Evolutionary conservation across 1,140 invertebrate species (phyloP).

Genomic region (Ceratosolen fusciceps): DNA sequence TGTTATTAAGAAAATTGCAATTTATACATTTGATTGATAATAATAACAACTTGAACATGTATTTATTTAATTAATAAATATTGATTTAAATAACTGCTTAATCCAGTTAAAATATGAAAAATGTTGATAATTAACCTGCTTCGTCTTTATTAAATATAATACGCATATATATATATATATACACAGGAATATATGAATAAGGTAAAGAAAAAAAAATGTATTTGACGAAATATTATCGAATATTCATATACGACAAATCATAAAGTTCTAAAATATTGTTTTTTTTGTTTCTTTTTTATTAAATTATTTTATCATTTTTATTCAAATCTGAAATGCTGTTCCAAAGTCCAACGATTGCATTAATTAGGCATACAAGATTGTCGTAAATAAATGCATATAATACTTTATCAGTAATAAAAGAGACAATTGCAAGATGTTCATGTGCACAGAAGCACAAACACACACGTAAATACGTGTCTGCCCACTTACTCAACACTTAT

Average conservation of each 20-base stretch:
- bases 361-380: conserved; percentile 60
- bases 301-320: too few species aligned
- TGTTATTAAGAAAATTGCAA: conserved; percentile 3
- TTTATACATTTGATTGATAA: not conserved
- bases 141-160: not conserved
- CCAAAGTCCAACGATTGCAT: conserved; percentile 59
- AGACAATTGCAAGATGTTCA: conserved; percentile 24
- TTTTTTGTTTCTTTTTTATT: too few species aligned
- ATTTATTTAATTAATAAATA: not conserved
- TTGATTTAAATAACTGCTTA: not conserved
- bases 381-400: conserved; percentile 57
- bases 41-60: not conserved
- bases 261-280: too few species aligned
- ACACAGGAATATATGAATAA: too few species aligned
- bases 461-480: conserved; percentile 1
- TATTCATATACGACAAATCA: too few species aligned
- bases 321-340: too few species aligned
- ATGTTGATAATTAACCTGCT: not conserved
- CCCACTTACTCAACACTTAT: not conserved
- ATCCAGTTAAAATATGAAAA: not conserved
- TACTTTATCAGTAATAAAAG: conserved; percentile 48
- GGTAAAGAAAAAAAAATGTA: too few species aligned
- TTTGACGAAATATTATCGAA: too few species aligned
- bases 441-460: conserved; percentile 43
- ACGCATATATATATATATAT: not conserved